Evolutionary conservation across 2,888 invertebrate genomes (phyloP).

Genomic region (Nemotelus nigrinus): DNA sequence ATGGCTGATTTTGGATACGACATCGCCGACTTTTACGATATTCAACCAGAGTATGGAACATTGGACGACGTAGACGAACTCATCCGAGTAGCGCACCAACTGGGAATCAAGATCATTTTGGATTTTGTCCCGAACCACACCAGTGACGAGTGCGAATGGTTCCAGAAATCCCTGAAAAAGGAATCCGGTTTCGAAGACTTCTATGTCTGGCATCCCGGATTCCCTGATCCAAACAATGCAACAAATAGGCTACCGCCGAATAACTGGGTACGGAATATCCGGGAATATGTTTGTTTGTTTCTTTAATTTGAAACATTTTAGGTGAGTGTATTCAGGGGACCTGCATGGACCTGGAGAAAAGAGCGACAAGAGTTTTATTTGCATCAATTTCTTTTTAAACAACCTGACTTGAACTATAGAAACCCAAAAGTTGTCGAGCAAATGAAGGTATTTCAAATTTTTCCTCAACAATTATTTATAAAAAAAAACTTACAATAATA

Average conservation of each 20-base stretch:
- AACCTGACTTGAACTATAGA: conserved; percentile 81
- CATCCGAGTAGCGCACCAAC: conserved; percentile 65
- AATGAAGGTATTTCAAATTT: conserved; percentile 67
- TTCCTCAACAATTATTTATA: too few species aligned
- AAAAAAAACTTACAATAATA: too few species aligned
- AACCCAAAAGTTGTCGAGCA: conserved; percentile 72
- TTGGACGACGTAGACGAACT: conserved; percentile 72
- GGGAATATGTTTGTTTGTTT: too few species aligned
- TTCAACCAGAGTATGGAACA: conserved; percentile 74
- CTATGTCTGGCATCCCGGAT: conserved; percentile 71
- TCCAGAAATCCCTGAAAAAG: conserved; percentile 70
- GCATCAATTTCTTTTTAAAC: conserved; percentile 76
- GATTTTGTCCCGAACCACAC: conserved; percentile 69
- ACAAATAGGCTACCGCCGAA: conserved; percentile 65
- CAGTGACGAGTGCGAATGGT: conserved; percentile 70
- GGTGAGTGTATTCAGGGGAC: conserved; percentile 71
- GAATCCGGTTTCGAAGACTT: conserved; percentile 74
- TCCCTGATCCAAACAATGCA: conserved; percentile 50
- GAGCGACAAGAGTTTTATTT: conserved; percentile 76
- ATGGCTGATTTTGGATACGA: conserved; percentile 76
- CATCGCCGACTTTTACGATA: conserved; percentile 68
- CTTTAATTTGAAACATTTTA: conserved; percentile 56
- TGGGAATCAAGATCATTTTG: conserved; percentile 65
- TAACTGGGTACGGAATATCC: conserved; percentile 66
- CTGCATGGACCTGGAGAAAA: conserved; percentile 79